Evolutionary conservation across 2,797 vertebrate genomes (phyloP), one percentile per base, ranked within the genome.

Genomic region (Melanogrammus aeglefinus): DNA sequence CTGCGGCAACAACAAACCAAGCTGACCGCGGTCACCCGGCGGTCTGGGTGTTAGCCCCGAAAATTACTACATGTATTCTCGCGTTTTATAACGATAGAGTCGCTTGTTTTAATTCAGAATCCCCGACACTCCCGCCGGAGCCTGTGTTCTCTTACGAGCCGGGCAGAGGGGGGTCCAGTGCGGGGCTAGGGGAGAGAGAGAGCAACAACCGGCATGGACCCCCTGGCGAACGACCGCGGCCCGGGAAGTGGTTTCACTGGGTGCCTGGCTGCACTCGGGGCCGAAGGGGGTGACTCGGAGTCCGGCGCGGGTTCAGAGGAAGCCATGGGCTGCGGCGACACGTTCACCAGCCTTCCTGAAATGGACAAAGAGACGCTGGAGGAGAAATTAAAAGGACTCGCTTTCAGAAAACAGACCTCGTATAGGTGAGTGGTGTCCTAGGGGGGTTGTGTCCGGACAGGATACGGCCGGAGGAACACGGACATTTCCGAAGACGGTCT

Each of bases 391-490:
- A 92, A 94, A 86, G 96, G 93, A 88, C 95, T 98, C 91, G 97
- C 96, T 88, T 97, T 99, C 94, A 95, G 96, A 90, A 99, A 99
- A 81, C 97, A 99, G 95, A 97, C 96, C 82, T 99, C 97, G 79
- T 99, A 98, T 94, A 96, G 97, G 97, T 98, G 90, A 94, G 93
- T 88, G 72, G 41, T 21, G 47, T 14, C 21, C 77, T 1, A 79
- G 82, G n/a, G 82, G 89, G 84, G 29, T 29, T 33, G 24, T 86
- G 88, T 83, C 80, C 75, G 76, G 83, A 73, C 83, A 81, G 80
- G 82, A 83, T 72, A 1, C 41, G 29, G 76, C 6, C 57, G 76
- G 7, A 35, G 24, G 78, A 79, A 76, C 66, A 84, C 70, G 1
- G 70, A 14, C 81, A 31, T 44, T 9, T 44, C 41, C 2, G 41